A percentile compares a stretch with the other conserved stretches of the same genome.
These are phyloP conservation scores for Ifrita kowaldi DNA, from an alignment of 2,113 vertebrate species.

Conservation along the genomic window DNA sequence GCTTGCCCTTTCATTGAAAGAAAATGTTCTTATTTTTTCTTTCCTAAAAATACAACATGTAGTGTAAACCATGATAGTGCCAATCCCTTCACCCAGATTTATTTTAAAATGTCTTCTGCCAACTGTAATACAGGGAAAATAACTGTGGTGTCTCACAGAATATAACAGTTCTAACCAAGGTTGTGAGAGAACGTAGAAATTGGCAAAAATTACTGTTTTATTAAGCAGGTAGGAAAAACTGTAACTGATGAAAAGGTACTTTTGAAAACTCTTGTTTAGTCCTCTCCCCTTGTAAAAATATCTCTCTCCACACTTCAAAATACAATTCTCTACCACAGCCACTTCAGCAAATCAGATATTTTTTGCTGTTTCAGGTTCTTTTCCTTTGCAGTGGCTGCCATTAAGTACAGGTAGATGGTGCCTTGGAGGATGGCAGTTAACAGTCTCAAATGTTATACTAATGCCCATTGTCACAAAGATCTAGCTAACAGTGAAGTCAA, in stretches of 20 bases:
- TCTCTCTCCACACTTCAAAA: neutral
- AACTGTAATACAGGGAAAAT: neutral
- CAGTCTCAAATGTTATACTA: neutral
- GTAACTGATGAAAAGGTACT: neutral
- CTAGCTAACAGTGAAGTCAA: neutral
- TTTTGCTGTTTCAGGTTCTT: neutral
- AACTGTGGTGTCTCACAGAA: neutral
- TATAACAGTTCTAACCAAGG: neutral
- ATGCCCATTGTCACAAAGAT: neutral
- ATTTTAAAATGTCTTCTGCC: neutral
- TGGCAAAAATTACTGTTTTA: neutral
- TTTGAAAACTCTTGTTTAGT: neutral
- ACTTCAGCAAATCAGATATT: neutral
- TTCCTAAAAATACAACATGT: neutral
- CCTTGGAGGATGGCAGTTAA: neutral
- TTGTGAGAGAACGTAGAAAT: neutral
- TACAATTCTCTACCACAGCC: neutral
- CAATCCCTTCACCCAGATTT: constrained; percentile 10
- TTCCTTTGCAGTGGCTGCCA: neutral
- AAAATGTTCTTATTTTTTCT: constrained; percentile 16
- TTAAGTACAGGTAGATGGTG: neutral
- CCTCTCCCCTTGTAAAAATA: neutral
- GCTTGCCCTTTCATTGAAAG: constrained; percentile 21
- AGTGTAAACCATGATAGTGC: neutral
- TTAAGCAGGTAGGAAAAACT: neutral